Evolutionary conservation across 2,797 vertebrate species (phyloP).

Genomic region (Macropus fuliginosus): DNA sequence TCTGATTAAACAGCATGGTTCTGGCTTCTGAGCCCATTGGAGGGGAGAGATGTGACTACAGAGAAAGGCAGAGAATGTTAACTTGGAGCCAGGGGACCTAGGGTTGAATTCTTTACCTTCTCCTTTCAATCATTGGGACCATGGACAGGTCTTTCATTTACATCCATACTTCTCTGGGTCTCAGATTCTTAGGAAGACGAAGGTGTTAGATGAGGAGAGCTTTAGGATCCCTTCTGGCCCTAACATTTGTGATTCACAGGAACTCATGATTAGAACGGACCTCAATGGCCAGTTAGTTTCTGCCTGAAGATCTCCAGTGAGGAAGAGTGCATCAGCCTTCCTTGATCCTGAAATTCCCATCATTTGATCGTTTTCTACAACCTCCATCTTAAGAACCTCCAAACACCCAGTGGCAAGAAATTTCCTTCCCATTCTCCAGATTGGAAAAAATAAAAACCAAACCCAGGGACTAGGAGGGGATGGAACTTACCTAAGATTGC

Average conservation of each 20-base stretch:
- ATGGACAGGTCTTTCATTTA: not conserved
- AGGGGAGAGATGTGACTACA: not conserved
- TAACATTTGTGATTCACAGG: not conserved
- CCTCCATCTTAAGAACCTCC: not conserved
- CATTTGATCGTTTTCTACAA: not conserved
- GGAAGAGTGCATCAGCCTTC: not conserved
- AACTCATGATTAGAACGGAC: not conserved
- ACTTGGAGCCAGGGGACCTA: not conserved
- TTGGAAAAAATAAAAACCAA: not conserved
- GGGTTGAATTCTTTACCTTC: not conserved
- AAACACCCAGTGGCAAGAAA: not conserved
- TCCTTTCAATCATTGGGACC: not conserved
- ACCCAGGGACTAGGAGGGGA: not conserved
- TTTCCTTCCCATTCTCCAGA: slow-evolving; percentile 3
- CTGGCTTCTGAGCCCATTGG: not conserved
- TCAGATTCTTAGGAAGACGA: not conserved
- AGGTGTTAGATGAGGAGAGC: not conserved
- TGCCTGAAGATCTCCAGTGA: not conserved
- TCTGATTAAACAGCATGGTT: not conserved
- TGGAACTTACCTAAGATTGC: slow-evolving; percentile 69
- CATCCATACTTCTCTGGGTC: not conserved
- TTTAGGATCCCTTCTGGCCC: not conserved
- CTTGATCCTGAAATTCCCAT: not conserved
- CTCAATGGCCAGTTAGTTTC: not conserved
- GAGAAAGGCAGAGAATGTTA: not conserved